Base-by-base conservation (phyloP, 2,113 vertebrate genomes). In the Suncus etruscus region DNA sequence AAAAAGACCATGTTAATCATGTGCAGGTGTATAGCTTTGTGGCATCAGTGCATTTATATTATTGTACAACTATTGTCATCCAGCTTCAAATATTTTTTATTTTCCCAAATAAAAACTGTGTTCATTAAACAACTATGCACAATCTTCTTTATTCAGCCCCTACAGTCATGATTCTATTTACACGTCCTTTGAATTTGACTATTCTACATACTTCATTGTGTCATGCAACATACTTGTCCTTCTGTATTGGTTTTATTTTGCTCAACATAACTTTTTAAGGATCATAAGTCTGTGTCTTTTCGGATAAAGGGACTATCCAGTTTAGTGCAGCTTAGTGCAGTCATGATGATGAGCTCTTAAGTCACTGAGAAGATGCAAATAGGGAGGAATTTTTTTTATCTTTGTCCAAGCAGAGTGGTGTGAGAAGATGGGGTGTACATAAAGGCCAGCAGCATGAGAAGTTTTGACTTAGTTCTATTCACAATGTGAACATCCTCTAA, bases 211-310 rank as follows among this genome's bases (percentile, higher is more conserved):
- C 39, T 50, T 81, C n/a, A n/a, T 54, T 6, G n/a, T 66, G 47
- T 80, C 11, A 22, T 24, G 6, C 45, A 18, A 18, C 24, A 18
- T 29, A 29, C 29, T 54, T 75, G 76, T 66, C 75, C 81, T 86
- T 90, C 66, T 58, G 11, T 77, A 48, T 72, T 16, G 73, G 68
- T 31, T 32, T 70, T 29, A 29, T 83, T 91, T 83, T 54, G 83
- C 27, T 85, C 65, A 75, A 20, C 25, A 10, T 72, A 54, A 47
- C 16, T 83, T 69, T 69, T 81, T 47, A 58, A 72, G 70, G 45
- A 47, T 74, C 24, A 68, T 73, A 50, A 2, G 8, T 45, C 31
- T 70, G 48, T 50, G 68, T 76, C 25, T 18, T 78, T 48, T 25
- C 32, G 29, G 45, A 87, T n/a, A 25, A 51, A 63, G 20, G 18